phyloP scores from a whole-genome alignment of 1,140 invertebrate genomes.

The Saxidomus purpurata region DNA sequence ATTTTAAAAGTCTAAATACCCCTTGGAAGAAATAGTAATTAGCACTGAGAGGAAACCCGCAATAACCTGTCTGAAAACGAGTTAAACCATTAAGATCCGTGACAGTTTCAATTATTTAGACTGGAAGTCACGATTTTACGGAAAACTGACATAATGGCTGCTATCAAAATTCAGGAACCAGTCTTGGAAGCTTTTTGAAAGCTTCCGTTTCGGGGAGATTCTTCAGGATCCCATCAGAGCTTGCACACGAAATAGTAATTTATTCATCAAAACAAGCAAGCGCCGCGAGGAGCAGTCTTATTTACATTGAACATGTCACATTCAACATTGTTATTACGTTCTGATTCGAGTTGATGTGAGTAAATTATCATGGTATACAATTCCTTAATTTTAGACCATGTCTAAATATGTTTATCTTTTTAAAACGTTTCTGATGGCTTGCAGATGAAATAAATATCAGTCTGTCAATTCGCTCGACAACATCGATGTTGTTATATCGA shows the following conservation, averaged over 20 bases:
- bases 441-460: constrained; percentile 53
- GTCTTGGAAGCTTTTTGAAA: constrained; percentile 55
- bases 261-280: constrained; percentile 61
- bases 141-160: constrained; percentile 51
- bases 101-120: constrained; percentile 49
- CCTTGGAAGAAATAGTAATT: constrained; percentile 20
- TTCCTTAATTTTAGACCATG: constrained; percentile 60
- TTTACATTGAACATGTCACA: constrained; percentile 66
- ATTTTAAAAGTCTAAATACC: background rate
- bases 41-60: constrained; percentile 19
- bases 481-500: background rate
- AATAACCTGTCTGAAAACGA: constrained; percentile 44
- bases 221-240: constrained; percentile 37
- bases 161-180: constrained; percentile 63
- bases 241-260: constrained; percentile 61
- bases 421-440: constrained; percentile 59
- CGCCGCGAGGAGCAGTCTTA: constrained; percentile 38
- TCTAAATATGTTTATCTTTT: constrained; percentile 63
- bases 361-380: constrained; percentile 66
- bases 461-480: constrained; percentile 47
- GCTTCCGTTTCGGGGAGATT: constrained; percentile 58
- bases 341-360: constrained; percentile 52
- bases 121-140: constrained; percentile 39
- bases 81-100: constrained; percentile 46
- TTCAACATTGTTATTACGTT: constrained; percentile 61